These are phyloP conservation scores for Hemicentrotus pulcherrimus DNA, from an alignment of 35 echinoderm and acorn worm species.

Conservation along the genomic window DNA sequence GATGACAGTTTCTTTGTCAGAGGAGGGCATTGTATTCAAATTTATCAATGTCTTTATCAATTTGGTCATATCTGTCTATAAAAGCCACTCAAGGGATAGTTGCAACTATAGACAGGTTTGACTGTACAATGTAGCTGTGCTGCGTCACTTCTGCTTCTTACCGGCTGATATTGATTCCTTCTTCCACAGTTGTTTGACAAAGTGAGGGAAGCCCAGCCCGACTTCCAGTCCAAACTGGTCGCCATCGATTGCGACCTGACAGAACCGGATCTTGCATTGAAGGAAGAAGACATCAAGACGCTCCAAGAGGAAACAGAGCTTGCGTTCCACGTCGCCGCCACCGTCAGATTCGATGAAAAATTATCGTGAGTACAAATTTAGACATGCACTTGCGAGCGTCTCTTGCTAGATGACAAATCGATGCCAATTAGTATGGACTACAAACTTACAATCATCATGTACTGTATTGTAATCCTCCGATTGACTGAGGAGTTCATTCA, in stretches of 20 bases:
- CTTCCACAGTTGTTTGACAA: constrained; percentile 86
- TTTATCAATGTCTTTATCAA: too few relatives aligned
- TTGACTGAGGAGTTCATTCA: too few relatives aligned
- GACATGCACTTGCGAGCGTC: neutral
- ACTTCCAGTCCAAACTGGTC: constrained; percentile 74
- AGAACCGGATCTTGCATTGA: constrained; percentile 71
- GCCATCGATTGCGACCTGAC: constrained; percentile 74
- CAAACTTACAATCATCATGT: too few relatives aligned
- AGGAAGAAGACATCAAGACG: constrained; percentile 66
- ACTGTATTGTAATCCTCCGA: too few relatives aligned
- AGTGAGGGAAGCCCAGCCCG: constrained; percentile 68
- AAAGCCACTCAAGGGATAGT: too few relatives aligned
- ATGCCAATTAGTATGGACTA: too few relatives aligned
- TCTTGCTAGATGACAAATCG: too few relatives aligned
- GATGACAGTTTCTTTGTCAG: too few relatives aligned
- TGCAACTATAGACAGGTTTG: too few relatives aligned
- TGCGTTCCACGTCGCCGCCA: constrained; percentile 84
- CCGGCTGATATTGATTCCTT: neutral
- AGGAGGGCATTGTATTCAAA: too few relatives aligned
- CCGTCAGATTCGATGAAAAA: constrained; percentile 57
- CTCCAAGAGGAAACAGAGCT: constrained; percentile 76
- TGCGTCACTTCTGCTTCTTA: neutral
- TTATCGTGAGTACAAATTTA: constrained; percentile 40
- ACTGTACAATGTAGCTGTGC: too few relatives aligned
- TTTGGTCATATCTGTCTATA: too few relatives aligned